phyloP scores from a whole-genome alignment of 2,113 vertebrate genomes.

The Tragelaphus strepsiceros region DNA sequence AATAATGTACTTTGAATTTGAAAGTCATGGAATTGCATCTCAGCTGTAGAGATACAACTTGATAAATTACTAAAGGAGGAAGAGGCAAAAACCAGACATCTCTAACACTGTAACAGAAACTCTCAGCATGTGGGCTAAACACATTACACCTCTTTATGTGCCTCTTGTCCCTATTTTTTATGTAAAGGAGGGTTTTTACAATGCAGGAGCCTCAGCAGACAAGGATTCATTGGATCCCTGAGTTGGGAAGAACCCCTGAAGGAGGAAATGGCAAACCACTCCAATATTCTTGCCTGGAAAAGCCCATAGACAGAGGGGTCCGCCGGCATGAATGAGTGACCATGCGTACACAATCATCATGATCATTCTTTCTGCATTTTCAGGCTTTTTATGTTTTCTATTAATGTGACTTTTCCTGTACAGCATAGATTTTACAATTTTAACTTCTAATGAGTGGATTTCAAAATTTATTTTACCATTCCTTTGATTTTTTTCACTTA shows the following conservation, averaged over 20 bases:
- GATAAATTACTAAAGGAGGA: too few relatives aligned
- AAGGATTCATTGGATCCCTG: background rate
- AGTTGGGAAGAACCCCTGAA: background rate
- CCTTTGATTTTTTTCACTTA: background rate
- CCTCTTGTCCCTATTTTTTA: background rate
- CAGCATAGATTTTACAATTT: background rate
- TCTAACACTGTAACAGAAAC: rapidly evolving
- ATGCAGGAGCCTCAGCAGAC: background rate
- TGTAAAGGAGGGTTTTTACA: background rate
- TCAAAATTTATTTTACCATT: background rate
- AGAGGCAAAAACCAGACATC: too few relatives aligned
- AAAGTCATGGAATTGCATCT: background rate
- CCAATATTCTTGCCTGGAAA: background rate
- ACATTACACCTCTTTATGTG: background rate
- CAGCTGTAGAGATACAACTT: background rate
- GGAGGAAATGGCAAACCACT: background rate
- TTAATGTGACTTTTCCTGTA: background rate
- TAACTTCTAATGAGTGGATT: background rate
- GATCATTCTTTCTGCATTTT: background rate
- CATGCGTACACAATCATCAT: background rate
- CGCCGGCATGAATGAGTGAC: background rate
- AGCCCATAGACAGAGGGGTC: background rate
- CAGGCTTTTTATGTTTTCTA: background rate
- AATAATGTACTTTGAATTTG: background rate
- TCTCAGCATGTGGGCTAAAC: background rate